Conservation (phyloP, 2,113 vertebrate species). For the Cyprinodon variegatus region DNA sequence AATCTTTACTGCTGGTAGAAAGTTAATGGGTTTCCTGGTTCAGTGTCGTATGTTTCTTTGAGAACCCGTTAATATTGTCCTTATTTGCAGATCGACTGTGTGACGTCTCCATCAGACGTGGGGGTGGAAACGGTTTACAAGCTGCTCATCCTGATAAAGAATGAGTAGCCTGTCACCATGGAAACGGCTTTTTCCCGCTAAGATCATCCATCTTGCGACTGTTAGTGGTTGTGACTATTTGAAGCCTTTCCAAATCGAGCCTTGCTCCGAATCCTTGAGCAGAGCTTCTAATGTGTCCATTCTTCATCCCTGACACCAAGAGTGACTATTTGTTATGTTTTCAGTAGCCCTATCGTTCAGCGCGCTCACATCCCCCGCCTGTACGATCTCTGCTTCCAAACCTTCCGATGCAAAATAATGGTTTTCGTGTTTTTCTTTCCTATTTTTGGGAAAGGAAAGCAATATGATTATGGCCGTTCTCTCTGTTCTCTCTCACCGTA, state of each 20-base stretch:
- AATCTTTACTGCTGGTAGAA: no score
- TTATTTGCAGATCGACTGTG: not conserved
- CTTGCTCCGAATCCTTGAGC: conserved; percentile 36
- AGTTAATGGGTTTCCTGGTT: no score
- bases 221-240: conserved; percentile 39
- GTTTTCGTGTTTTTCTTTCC: conserved; percentile 82
- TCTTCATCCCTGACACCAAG: conserved; percentile 68
- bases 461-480: conserved; percentile 70
- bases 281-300: conserved; percentile 68
- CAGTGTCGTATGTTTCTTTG: no score
- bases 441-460: conserved; percentile 78
- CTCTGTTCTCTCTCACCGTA: conserved; percentile 71
- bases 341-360: conserved; percentile 70
- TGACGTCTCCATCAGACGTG: not conserved
- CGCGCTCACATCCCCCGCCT: conserved; percentile 59
- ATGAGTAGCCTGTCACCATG: conserved; percentile 31
- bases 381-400: conserved; percentile 71
- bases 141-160: conserved; percentile 26
- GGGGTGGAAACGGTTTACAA: conserved; percentile 14
- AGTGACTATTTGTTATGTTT: conserved; percentile 77
- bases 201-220: conserved; percentile 39
- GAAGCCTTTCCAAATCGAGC: conserved; percentile 51
- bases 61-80: no score
- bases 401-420: conserved; percentile 75
- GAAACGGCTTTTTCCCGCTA: conserved; percentile 34